Conservation (phyloP, 2,888 invertebrate species). For the Hymenopus coronatus region DNA sequence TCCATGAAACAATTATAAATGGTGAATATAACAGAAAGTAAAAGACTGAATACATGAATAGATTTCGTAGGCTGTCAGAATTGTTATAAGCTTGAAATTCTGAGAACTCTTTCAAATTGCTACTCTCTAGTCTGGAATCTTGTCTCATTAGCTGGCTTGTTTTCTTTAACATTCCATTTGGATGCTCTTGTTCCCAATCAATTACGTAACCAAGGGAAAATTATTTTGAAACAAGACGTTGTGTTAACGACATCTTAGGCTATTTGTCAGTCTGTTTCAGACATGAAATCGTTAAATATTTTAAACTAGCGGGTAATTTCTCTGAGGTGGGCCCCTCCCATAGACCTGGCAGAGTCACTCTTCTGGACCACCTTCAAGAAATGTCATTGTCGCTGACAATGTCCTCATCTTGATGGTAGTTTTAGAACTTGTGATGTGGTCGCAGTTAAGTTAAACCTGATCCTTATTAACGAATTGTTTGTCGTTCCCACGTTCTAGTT, state of each 20-base stretch:
- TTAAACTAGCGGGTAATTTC: not conserved
- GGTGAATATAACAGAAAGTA: no score
- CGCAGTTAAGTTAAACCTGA: no score
- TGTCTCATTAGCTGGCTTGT: not conserved
- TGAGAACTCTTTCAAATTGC: not conserved
- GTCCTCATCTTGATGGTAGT: no score
- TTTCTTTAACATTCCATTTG: not conserved
- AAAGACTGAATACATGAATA: no score
- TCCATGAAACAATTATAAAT: no score
- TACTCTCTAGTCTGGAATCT: not conserved
- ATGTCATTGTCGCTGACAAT: not conserved
- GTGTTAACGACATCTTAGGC: not conserved
- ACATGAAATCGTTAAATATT: not conserved
- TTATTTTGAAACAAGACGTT: not conserved
- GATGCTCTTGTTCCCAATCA: not conserved
- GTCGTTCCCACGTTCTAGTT: no score
- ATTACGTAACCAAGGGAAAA: not conserved
- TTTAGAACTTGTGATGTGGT: no score
- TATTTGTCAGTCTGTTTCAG: not conserved
- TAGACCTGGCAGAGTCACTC: not conserved
- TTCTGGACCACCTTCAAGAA: not conserved
- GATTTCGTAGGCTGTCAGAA: no score
- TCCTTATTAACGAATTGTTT: no score
- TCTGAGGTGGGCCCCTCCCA: not conserved
- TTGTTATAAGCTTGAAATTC: not conserved